Base-by-base conservation (phyloP, 2,797 vertebrate genomes). In the Knipowitschia caucasica region DNA sequence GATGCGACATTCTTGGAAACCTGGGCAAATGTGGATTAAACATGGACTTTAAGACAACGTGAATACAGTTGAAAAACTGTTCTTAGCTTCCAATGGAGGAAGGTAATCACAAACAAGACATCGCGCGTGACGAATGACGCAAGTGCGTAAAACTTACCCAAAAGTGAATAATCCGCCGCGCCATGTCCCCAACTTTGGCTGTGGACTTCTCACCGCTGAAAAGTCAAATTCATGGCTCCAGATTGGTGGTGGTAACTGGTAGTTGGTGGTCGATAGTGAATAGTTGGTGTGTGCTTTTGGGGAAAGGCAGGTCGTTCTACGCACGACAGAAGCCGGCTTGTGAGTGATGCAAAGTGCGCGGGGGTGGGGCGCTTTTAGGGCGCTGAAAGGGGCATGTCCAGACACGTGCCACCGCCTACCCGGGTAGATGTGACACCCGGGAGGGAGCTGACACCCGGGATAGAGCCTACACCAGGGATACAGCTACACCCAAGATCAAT, bases 1-100 rank as follows among this genome's bases (percentile, higher is more conserved):
- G 3, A 10, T 1, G 59, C 14, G 53, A 71, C 46, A 50, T 59
- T 63, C 21, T 1, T 30, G 4, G 2, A n/a, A 4, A 15, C 15
- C 7, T 23, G 0, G 3, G 11, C 21, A 1, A 25, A 24, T 14
- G 1, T 17, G 25, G 29, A n/a, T n/a, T n/a, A n/a, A n/a, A n/a
- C n/a, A n/a, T n/a, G n/a, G n/a, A n/a, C n/a, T n/a, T n/a, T n/a
- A n/a, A n/a, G n/a, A n/a, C n/a, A n/a, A n/a, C n/a, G n/a, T n/a
- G n/a, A n/a, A n/a, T n/a, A n/a, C n/a, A n/a, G n/a, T n/a, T n/a
- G n/a, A n/a, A n/a, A n/a, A n/a, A n/a, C n/a, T n/a, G n/a, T n/a
- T n/a, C n/a, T n/a, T n/a, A n/a, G n/a, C n/a, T n/a, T n/a, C n/a
- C n/a, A n/a, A n/a, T n/a, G n/a, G n/a, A n/a, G n/a, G n/a, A n/a